These are phyloP conservation scores for Sarcophaga rosellei DNA, from an alignment of 2,888 invertebrate species.

Conservation along the genomic window DNA sequence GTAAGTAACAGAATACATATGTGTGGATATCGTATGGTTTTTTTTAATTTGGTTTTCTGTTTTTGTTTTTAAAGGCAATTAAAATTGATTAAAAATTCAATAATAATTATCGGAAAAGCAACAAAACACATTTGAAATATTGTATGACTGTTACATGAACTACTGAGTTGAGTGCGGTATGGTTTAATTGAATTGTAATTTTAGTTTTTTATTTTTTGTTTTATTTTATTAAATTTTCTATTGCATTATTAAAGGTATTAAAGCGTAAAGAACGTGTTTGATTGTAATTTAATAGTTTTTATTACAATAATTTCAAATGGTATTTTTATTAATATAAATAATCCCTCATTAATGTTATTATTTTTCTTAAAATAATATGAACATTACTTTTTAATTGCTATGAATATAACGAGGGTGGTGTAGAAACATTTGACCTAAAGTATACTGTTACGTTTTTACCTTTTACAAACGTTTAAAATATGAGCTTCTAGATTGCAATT, in stretches of 20 bases:
- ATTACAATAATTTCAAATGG: no score
- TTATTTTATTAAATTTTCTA: neutral
- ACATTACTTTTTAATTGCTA: no score
- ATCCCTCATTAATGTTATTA: no score
- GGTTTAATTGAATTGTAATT: conserved; percentile 1
- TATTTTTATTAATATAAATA: no score
- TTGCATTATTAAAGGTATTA: conserved; percentile 5
- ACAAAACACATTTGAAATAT: neutral
- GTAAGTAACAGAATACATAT: neutral
- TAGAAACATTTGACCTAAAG: no score
- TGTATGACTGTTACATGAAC: neutral
- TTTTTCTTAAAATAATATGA: no score
- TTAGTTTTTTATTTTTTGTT: neutral
- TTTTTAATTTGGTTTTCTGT: no score
- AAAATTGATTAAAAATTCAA: conserved; percentile 18
- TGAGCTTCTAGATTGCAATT: no score
- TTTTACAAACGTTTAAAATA: no score
- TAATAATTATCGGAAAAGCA: neutral
- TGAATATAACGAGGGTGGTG: no score
- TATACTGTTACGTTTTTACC: no score
- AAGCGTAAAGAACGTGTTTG: conserved; percentile 55
- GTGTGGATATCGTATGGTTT: no score
- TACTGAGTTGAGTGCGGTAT: neutral
- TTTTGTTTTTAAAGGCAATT: conserved; percentile 36
- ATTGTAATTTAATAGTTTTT: conserved; percentile 36